phyloP scores from a whole-genome alignment of 2,888 invertebrate species.

The Drosophila lutescens region DNA sequence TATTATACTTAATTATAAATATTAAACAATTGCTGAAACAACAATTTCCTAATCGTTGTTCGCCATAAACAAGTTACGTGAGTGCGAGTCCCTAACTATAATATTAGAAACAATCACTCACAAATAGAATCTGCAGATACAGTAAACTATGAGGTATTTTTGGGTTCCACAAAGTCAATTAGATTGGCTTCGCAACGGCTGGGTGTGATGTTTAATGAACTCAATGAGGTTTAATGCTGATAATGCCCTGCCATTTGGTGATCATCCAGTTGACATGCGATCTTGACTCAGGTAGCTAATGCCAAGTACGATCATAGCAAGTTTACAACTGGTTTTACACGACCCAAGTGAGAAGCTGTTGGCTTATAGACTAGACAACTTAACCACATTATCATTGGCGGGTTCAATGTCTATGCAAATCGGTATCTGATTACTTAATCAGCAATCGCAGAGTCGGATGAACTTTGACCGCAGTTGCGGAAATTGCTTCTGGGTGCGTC shows the following conservation, averaged over 20 bases:
- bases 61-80: slow-evolving; percentile 54
- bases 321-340: slow-evolving; percentile 35
- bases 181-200: background rate
- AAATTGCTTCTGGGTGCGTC: slow-evolving; percentile 8
- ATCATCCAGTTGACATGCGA: slow-evolving; percentile 31
- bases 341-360: slow-evolving; percentile 22
- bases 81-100: slow-evolving; percentile 14
- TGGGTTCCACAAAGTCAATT: background rate
- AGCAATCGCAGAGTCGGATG: slow-evolving; percentile 21
- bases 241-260: slow-evolving; percentile 8
- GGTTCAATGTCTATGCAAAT: slow-evolving; percentile 36
- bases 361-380: slow-evolving; percentile 5
- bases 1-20: slow-evolving; percentile 12
- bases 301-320: slow-evolving; percentile 8
- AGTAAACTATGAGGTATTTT: background rate
- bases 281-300: slow-evolving; percentile 25
- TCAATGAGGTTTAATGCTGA: background rate
- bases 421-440: slow-evolving; percentile 48
- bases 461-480: slow-evolving; percentile 57
- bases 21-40: slow-evolving; percentile 38
- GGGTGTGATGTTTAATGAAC: background rate
- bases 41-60: slow-evolving; percentile 45
- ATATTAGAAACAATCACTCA: background rate
- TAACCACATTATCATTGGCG: slow-evolving; percentile 20
- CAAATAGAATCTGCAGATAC: slow-evolving; percentile 12